Percentiles rank a stretch among this genome's conserved stretches.
Evolutionary conservation across 2,113 vertebrate genomes (phyloP).

Genomic region (Lontra canadensis): DNA sequence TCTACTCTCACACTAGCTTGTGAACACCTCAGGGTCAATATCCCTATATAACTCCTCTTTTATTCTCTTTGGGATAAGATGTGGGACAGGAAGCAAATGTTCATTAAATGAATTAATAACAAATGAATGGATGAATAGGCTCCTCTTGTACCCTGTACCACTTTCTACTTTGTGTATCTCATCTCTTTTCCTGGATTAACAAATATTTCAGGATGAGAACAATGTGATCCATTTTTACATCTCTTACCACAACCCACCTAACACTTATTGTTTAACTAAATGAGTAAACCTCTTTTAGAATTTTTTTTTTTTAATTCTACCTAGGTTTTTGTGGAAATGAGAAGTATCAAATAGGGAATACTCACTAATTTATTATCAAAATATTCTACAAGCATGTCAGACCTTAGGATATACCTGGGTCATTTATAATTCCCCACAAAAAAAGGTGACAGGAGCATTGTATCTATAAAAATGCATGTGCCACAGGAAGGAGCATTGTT

Average conservation of each 20-base stretch:
- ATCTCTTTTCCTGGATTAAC: neutral
- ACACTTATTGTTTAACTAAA: slow-evolving; percentile 20
- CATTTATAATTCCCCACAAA: neutral
- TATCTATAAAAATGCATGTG: neutral
- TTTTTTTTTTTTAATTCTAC: neutral
- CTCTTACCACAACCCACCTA: neutral
- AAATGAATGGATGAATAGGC: neutral
- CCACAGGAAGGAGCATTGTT: neutral
- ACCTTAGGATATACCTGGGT: neutral
- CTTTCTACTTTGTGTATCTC: neutral
- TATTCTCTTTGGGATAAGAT: neutral
- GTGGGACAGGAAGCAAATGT: neutral
- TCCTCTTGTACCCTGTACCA: neutral
- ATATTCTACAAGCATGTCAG: neutral
- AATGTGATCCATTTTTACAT: slow-evolving; percentile 24
- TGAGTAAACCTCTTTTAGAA: neutral
- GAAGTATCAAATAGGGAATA: neutral
- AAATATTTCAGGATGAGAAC: neutral
- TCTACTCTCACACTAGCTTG: neutral
- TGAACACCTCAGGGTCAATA: neutral
- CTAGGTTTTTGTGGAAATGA: neutral
- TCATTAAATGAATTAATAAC: slow-evolving; percentile 13
- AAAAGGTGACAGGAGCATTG: neutral
- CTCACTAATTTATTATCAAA: neutral
- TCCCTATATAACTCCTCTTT: neutral